phyloP scores from a whole-genome alignment of 2,113 vertebrate genomes.

The Rhagologus leucostigma region DNA sequence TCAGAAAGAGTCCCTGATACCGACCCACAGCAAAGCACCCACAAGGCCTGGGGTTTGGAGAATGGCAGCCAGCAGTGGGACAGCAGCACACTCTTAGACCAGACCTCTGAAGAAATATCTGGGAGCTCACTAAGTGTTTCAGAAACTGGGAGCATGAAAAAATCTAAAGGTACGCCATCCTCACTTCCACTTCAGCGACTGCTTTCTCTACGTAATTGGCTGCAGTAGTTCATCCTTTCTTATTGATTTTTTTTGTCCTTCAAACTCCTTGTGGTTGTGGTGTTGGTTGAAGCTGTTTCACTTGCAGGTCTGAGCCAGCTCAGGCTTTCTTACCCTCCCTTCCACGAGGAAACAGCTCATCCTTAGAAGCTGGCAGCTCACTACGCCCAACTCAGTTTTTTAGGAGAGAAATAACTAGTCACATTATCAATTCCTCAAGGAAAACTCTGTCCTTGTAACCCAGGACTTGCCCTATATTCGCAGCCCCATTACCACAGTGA shows the following conservation, averaged over 20 bases:
- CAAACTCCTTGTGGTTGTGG: background rate
- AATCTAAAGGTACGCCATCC: slow-evolving; percentile 83
- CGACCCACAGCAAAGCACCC: slow-evolving; percentile 10
- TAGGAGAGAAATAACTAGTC: background rate
- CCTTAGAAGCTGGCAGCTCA: background rate
- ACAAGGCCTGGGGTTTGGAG: slow-evolving; percentile 59
- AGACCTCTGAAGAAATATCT: slow-evolving; percentile 79
- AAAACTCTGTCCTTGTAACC: background rate
- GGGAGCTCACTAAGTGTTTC: slow-evolving; percentile 85
- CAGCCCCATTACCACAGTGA: background rate
- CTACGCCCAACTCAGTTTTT: background rate
- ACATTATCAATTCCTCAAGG: background rate
- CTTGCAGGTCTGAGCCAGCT: background rate
- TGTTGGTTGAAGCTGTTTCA: background rate
- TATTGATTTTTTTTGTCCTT: background rate
- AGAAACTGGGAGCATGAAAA: slow-evolving; percentile 82
- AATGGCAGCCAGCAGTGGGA: slow-evolving; percentile 72
- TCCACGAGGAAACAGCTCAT: background rate
- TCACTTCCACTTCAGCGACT: background rate
- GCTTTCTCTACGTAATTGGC: fast-evolving
- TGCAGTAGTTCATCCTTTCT: background rate
- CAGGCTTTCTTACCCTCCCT: background rate
- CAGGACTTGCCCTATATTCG: background rate
- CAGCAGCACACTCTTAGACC: slow-evolving; percentile 70
- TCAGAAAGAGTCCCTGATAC: background rate